Base-by-base conservation (phyloP, 2,888 invertebrate genomes). In the Drosophila yooni region DNA sequence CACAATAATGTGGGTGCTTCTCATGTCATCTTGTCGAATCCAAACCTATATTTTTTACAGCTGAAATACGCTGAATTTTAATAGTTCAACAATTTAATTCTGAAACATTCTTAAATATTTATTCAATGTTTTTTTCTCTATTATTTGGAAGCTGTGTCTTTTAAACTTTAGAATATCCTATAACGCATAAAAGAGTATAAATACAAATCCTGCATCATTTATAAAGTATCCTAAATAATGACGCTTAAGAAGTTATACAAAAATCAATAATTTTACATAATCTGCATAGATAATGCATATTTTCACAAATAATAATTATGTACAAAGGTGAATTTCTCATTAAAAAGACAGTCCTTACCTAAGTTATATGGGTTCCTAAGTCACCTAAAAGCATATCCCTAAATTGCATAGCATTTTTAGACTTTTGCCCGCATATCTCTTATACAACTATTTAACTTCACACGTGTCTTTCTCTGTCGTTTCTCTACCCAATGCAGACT, bases 401-500 rank as follows among this genome's bases (percentile, higher is more conserved):
- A 46, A 46, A 46, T 25, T 25, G 25, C 25, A 25, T 25, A 36
- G 3, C 10, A 34, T 15, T 68, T 57, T 51, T 38, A 2, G 7
- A 15, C 27, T 21, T 13, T 46, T 25, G 15, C 21, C 2, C 8
- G 15, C 25, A 46, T 21, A 54, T n/a, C 25, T 51, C 31, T 21
- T 48, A 33, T 38, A 36, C 40, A 52, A 57, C 34, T 50, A 48
- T 69, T 51, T 73, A 81, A 82, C 76, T 84, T 84, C 84, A 82
- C 84, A 84, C 83, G 82, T 83, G 83, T 80, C 81, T 81, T 71
- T 52, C 76, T 62, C 59, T 74, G 65, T 68, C 54, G 69, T 66
- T 40, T 36, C 48, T 27, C 59, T 59, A 31, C 60, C 60, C 72
- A 74, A 50, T 74, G 68, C 80, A 81, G 87, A 66, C 83, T 73